phyloP scores from a whole-genome alignment of 1,140 invertebrate genomes.

The Zaprionus inermis region DNA sequence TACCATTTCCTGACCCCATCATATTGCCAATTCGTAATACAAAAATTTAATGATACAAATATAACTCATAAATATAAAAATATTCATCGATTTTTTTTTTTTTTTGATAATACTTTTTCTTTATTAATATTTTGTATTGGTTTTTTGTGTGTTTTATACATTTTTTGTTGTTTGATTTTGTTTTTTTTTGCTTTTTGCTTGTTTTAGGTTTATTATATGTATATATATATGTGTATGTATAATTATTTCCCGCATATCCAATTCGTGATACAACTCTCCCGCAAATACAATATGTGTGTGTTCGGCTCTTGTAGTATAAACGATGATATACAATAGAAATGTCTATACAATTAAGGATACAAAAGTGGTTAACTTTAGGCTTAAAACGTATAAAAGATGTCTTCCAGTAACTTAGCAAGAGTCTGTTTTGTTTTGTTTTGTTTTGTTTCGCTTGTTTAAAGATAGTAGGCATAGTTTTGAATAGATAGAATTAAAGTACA shows the following conservation, averaged over 20 bases:
- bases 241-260: constrained; percentile 74
- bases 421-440: constrained; percentile 28
- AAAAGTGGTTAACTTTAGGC: constrained; percentile 69
- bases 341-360: constrained; percentile 77
- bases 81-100: constrained; percentile 47
- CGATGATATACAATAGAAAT: constrained; percentile 65
- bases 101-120: constrained; percentile 79
- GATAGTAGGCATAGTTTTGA: constrained; percentile 19
- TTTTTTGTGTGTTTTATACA: constrained; percentile 71
- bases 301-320: constrained; percentile 57
- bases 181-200: constrained; percentile 43
- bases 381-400: constrained; percentile 67
- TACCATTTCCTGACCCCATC: not conserved
- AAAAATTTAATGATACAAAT: no score
- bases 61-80: not conserved
- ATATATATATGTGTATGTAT: constrained; percentile 42
- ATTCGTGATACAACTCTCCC: constrained; percentile 71
- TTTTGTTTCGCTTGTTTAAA: constrained; percentile 36
- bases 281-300: constrained; percentile 61
- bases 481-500: constrained; percentile 49
- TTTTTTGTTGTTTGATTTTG: constrained; percentile 48
- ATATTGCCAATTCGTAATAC: no score
- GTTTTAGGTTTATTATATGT: constrained; percentile 66
- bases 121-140: constrained; percentile 75
- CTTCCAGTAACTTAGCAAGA: constrained; percentile 63